Base-by-base conservation (phyloP, 2,113 vertebrate species). In the Paratilapia polleni region DNA sequence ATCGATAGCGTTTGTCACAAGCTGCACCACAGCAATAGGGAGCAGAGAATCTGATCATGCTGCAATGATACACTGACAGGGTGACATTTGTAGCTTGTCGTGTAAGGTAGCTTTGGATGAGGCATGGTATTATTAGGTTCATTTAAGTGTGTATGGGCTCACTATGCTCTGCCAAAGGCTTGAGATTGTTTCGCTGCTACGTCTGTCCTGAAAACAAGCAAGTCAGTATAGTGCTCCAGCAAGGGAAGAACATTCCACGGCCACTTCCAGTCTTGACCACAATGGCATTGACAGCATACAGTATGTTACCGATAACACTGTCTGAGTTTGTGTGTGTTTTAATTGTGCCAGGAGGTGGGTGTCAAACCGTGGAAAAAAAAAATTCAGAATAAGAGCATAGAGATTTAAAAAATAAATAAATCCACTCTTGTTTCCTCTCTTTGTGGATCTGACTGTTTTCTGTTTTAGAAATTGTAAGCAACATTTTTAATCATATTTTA, bases 1-100 rank as follows among this genome's bases (percentile, higher is more conserved):
- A 93, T 93, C 89, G 26, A 93, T 92, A 75, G 82, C 58, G 87
- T 91, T 89, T 77, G 78, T 84, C 90, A 81, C 62, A 47, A 88
- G 90, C 87, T 80, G 88, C 80, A 38, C 17, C 78, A 11, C 58
- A 74, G 83, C 83, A 19, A 36, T 2, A 36, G 84, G 75, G 73
- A 81, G 77, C 19, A 28, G 82, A 86, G 89, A 91, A 87, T 74
- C 76, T 12, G 90, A 91, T 89, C 88, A 87, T 6, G 80, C 86
- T 83, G 85, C 87, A 66, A 36, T 31, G 84, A 91, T 70, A 75
- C 82, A 81, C 75, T 80, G 79, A 80, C 79, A 76, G 78, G 49
- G 19, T 84, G 91, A 88, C 89, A 84, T 91, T 81, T 84, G 84
- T 62, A 41, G 80, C 88, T 64, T 1, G 60, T 60, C 64, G 34